phyloP scores from a whole-genome alignment of 2,888 invertebrate genomes.

The Ditula angustiorana region DNA sequence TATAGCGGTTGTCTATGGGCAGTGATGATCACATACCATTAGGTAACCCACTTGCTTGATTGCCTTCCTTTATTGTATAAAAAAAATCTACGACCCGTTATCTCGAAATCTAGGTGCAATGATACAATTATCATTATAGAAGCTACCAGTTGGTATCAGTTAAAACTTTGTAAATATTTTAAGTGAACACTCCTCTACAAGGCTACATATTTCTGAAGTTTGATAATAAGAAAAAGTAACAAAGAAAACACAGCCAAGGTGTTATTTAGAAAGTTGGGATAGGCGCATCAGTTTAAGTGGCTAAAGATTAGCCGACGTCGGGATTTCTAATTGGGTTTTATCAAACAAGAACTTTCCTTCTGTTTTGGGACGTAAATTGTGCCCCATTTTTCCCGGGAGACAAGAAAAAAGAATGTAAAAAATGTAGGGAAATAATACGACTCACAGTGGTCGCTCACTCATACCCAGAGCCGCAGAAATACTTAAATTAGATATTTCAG shows the following conservation, averaged over 20 bases:
- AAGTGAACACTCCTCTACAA: not conserved
- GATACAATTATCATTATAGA: no score
- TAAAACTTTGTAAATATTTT: not conserved
- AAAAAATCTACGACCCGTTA: no score
- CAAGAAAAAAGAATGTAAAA: not conserved
- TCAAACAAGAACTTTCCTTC: conserved; percentile 16
- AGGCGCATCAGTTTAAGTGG: conserved; percentile 23
- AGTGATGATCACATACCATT: no score
- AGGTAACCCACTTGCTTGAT: no score
- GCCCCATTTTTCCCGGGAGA: not conserved
- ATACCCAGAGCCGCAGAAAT: not conserved
- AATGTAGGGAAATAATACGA: no score
- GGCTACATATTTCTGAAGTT: not conserved
- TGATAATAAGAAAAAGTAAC: conserved; percentile 3
- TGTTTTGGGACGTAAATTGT: conserved; percentile 1
- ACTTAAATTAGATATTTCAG: no score
- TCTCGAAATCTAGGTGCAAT: no score
- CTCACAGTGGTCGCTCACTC: no score
- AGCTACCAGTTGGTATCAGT: no score
- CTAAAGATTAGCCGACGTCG: conserved; percentile 15
- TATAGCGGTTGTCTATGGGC: no score
- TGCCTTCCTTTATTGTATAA: no score
- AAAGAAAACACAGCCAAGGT: conserved; percentile 17
- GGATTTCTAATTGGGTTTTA: conserved; percentile 28
- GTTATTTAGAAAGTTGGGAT: conserved; percentile 33